Evolutionary conservation across 2,888 invertebrate genomes (phyloP).

Genomic region (Chydorus sphaericus): DNA sequence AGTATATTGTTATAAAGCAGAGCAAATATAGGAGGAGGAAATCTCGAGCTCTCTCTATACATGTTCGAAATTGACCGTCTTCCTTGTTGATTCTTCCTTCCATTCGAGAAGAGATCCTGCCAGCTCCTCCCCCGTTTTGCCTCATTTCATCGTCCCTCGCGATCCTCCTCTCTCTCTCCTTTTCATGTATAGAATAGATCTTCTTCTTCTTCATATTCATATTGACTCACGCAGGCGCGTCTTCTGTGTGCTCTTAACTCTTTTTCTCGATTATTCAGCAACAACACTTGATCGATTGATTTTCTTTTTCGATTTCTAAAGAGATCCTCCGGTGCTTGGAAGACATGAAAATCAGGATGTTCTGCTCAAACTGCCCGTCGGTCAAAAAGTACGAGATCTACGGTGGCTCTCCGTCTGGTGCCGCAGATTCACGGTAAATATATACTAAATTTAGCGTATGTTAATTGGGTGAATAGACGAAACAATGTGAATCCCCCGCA

Average conservation of each 20-base stretch:
- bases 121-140: neutral
- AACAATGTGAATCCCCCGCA: too few species aligned
- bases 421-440: slow-evolving; percentile 67
- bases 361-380: slow-evolving; percentile 64
- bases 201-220: neutral
- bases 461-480: too few species aligned
- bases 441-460: too few species aligned
- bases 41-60: too few species aligned
- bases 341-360: slow-evolving; percentile 64
- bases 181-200: neutral
- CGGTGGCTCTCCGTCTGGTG: slow-evolving; percentile 89
- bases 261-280: too few species aligned
- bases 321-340: slow-evolving; percentile 62
- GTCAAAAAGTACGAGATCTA: slow-evolving; percentile 71
- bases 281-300: neutral
- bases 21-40: too few species aligned
- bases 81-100: slow-evolving; percentile 4
- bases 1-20: too few species aligned
- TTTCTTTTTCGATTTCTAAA: slow-evolving; percentile 24
- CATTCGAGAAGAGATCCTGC: too few species aligned
- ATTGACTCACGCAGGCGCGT: too few species aligned
- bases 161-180: neutral
- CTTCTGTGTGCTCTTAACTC: too few species aligned
- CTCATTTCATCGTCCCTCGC: neutral
- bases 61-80: slow-evolving; percentile 6